A percentile compares a stretch with the other conserved stretches of the same genome.
These are phyloP conservation scores for Microctenopoma steveboyesi DNA, from an alignment of 2,797 vertebrate genomes.

Conservation along the genomic window DNA sequence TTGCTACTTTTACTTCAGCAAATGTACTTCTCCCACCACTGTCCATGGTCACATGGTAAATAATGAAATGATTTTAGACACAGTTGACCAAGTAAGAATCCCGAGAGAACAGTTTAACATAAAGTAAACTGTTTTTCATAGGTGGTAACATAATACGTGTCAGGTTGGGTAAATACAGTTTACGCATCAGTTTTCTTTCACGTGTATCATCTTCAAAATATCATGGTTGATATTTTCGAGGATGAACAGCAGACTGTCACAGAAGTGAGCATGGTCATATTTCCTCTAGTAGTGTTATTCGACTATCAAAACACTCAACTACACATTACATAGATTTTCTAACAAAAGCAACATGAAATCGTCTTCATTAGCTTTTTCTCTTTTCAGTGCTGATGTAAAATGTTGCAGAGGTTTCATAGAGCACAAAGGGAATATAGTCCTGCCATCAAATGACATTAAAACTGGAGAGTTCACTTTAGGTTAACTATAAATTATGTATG, in stretches of 20 bases:
- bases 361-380: not conserved
- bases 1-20: too few species aligned
- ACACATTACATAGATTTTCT: not conserved
- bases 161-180: too few species aligned
- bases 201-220: slow-evolving; percentile 4
- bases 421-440: not conserved
- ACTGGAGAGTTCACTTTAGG: slow-evolving; percentile 10
- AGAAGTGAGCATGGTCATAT: slow-evolving; percentile 9
- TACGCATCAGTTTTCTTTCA: too few species aligned
- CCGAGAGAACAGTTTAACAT: too few species aligned
- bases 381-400: not conserved
- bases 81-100: too few species aligned
- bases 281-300: not conserved
- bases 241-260: not conserved
- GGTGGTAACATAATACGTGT: not conserved
- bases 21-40: too few species aligned
- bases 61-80: too few species aligned
- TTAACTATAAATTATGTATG: slow-evolving; percentile 9
- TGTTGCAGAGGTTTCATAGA: slow-evolving; percentile 1
- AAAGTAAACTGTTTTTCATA: too few species aligned
- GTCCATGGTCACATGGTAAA: too few species aligned
- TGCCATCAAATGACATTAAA: slow-evolving; percentile 2
- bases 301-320: not conserved
- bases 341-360: not conserved
- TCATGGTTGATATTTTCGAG: slow-evolving; percentile 11